phyloP scores from a whole-genome alignment of 2,797 vertebrate genomes.

The Rallus crepitans region DNA sequence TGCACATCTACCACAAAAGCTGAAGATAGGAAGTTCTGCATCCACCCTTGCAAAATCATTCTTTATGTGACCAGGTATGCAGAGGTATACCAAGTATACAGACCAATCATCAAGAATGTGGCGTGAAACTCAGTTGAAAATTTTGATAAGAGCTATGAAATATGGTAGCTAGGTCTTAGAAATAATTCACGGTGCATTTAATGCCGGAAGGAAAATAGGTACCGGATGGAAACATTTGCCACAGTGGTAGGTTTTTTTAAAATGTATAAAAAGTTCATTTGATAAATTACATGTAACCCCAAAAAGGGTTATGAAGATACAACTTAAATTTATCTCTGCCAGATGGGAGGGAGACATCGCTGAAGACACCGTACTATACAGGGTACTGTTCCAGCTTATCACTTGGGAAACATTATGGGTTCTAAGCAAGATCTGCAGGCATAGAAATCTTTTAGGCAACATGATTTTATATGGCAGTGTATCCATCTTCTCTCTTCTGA shows the following conservation, averaged over 20 bases:
- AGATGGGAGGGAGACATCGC: background rate
- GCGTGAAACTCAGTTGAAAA: background rate
- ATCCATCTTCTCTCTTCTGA: background rate
- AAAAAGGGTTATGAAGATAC: background rate
- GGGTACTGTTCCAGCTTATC: background rate
- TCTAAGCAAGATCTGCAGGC: background rate
- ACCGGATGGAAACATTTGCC: background rate
- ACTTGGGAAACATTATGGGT: background rate
- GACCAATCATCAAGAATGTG: background rate
- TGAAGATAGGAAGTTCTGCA: background rate
- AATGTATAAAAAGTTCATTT: background rate
- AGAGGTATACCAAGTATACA: background rate
- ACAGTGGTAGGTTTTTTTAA: background rate
- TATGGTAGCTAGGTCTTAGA: background rate
- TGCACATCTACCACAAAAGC: background rate
- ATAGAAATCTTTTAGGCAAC: background rate
- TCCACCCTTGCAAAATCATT: background rate
- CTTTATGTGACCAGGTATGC: background rate
- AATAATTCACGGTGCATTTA: background rate
- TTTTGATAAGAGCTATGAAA: background rate
- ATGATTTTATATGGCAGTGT: background rate
- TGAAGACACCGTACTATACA: background rate
- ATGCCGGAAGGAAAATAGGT: background rate
- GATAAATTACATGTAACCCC: background rate
- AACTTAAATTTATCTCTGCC: background rate